Conservation (phyloP, 2,797 vertebrate species). For the Squalus acanthias region DNA sequence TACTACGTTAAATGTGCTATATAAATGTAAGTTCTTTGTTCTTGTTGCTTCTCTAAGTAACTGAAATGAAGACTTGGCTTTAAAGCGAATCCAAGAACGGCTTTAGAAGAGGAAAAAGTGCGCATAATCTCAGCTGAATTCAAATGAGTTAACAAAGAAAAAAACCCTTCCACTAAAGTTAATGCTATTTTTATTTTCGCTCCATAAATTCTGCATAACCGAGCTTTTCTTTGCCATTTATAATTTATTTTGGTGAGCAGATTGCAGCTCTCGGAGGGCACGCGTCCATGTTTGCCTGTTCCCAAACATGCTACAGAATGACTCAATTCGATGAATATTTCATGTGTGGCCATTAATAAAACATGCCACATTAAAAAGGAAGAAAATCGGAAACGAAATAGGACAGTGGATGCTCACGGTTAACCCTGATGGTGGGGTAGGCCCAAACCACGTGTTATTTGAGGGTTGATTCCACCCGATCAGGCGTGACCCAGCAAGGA, state of each 20-base stretch:
- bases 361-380: not conserved
- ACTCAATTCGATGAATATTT: not conserved
- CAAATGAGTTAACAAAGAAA: not conserved
- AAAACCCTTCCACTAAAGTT: not conserved
- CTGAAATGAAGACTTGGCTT: not conserved
- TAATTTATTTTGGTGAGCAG: not conserved
- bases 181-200: not conserved
- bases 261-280: not conserved
- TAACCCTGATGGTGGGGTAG: not conserved
- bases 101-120: not conserved
- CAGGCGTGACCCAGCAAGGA: not conserved
- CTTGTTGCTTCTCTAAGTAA: not conserved
- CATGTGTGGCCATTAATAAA: not conserved
- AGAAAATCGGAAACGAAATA: not conserved
- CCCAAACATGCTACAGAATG: not conserved
- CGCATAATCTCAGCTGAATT: not conserved
- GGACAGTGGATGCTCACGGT: not conserved
- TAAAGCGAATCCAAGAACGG: not conserved
- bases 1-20: too few relatives aligned
- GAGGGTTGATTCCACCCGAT: not conserved
- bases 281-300: not conserved
- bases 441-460: not conserved
- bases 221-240: not conserved
- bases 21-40: too few relatives aligned
- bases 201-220: conserved; percentile 20